Evolutionary conservation across 2,113 vertebrate genomes (phyloP).

Genomic region (Vireo altiloquus): DNA sequence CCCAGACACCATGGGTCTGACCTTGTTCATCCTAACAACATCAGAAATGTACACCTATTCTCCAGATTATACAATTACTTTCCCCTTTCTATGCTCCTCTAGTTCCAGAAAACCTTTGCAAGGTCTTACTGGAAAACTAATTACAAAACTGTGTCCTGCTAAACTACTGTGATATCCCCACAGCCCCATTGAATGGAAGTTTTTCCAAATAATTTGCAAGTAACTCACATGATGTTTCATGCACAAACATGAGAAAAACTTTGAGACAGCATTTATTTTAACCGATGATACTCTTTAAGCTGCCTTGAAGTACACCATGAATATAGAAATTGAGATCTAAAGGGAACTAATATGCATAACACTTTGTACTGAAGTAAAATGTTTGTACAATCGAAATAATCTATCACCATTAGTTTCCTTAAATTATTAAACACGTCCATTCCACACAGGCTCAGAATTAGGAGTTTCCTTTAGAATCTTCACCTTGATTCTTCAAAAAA

Average conservation of each 20-base stretch:
- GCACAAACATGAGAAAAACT: background rate
- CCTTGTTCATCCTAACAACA: background rate
- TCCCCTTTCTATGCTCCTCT: background rate
- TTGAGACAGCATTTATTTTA: background rate
- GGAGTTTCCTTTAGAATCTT: background rate
- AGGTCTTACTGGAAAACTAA: background rate
- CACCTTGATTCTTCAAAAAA: background rate
- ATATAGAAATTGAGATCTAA: background rate
- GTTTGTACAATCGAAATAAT: background rate
- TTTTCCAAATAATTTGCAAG: background rate
- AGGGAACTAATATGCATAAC: background rate
- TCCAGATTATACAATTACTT: background rate
- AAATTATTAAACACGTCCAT: background rate
- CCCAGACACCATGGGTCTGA: background rate
- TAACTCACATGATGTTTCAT: background rate
- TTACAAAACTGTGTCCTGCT: background rate
- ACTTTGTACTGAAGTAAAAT: background rate
- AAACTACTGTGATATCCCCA: background rate
- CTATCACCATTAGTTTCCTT: background rate
- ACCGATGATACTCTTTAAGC: background rate
- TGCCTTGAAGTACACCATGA: background rate
- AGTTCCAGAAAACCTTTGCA: background rate
- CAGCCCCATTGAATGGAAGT: background rate
- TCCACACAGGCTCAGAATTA: background rate
- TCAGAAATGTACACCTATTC: background rate